Percentiles rank a stretch among this genome's conserved stretches.
These are phyloP conservation scores for Perodicticus potto DNA, from an alignment of 2,797 vertebrate species.

Conservation along the genomic window DNA sequence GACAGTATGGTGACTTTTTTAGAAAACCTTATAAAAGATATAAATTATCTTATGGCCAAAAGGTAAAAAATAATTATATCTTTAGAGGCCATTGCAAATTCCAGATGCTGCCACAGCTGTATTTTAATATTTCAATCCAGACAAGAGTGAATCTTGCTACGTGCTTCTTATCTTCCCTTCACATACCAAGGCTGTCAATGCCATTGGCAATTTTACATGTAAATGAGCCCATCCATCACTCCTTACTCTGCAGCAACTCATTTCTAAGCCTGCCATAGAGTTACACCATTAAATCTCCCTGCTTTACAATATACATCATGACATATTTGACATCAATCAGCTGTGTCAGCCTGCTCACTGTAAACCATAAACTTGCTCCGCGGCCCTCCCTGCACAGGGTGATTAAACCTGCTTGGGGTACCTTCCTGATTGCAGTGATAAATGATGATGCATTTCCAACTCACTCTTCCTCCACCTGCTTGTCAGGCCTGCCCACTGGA, in stretches of 20 bases:
- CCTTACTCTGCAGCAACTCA: slow-evolving; percentile 86
- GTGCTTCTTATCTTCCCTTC: slow-evolving; percentile 87
- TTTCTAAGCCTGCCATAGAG: slow-evolving; percentile 88
- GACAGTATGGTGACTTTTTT: background rate
- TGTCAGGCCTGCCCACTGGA: background rate
- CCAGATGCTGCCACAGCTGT: slow-evolving; percentile 86
- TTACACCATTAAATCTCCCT: slow-evolving; percentile 90
- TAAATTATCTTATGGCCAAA: slow-evolving; percentile 70
- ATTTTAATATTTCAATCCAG: slow-evolving; percentile 87
- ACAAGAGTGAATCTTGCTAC: slow-evolving; percentile 86
- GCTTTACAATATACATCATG: slow-evolving; percentile 91
- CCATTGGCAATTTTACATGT: slow-evolving; percentile 91
- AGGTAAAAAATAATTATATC: slow-evolving; percentile 80
- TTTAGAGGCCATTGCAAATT: slow-evolving; percentile 73
- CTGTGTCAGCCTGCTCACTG: slow-evolving; percentile 89
- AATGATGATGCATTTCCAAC: slow-evolving; percentile 78
- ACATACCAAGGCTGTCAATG: slow-evolving; percentile 88
- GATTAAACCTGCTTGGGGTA: slow-evolving; percentile 88
- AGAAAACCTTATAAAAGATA: slow-evolving; percentile 62
- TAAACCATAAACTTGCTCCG: slow-evolving; percentile 89
- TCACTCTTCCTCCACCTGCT: slow-evolving; percentile 55
- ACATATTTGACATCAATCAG: slow-evolving; percentile 93
- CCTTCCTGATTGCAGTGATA: slow-evolving; percentile 87
- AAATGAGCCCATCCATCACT: slow-evolving; percentile 92
- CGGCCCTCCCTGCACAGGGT: slow-evolving; percentile 84